Evolutionary conservation across 1,140 invertebrate species (phyloP), one percentile per base, ranked within the genome.

Genomic region (Triops cancriformis): DNA sequence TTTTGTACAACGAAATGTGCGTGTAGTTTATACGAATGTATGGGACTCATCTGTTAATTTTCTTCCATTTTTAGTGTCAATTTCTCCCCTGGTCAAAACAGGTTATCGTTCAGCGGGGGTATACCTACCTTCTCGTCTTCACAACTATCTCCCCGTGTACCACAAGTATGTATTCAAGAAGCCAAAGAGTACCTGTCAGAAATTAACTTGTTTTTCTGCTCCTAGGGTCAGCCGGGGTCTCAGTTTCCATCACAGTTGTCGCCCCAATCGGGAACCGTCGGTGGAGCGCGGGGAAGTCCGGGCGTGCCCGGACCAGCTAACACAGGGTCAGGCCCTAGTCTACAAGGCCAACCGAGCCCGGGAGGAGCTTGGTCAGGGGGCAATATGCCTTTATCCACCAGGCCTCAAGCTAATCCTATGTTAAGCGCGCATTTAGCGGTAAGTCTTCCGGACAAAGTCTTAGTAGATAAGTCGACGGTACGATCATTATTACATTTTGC

Each of bases 71-170:
- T 64, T 41, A 45, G 26, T 64, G 64, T 18, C 23, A 76, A 76
- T 26, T 76, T 64, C 41, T 28, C 75, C 23, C 12, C 77, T 26
- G 77, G 37, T n/a, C 82, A 82, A 78, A 77, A 82, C 4, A 80
- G 81, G 51, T 79, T 84, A 26, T 83, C 82, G 27, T 83, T 82
- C 27, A 81, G 80, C 80, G 72, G 78, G n/a, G 78, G 73, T 23
- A 26, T 80, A 23, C 80, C 82, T 73, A 73, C 82, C 27, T 83
- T 82, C 76, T 83, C 83, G 37, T 82, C 82, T 73, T 78, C 83
- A 23, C 82, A 83, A 78, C 82, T 83, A 18, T 84, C 84, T 26
- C 83, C 84, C 78, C 80, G 82, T 37, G 73, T 74, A n/a, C 73
- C 28, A 26, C 79, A 80, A 42, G 74, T 77, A 51, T 45, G 31